Percentiles rank a stretch among this genome's conserved stretches.
Evolutionary conservation across 2,888 invertebrate genomes (phyloP).

Genomic region (Limnephilus auricula): DNA sequence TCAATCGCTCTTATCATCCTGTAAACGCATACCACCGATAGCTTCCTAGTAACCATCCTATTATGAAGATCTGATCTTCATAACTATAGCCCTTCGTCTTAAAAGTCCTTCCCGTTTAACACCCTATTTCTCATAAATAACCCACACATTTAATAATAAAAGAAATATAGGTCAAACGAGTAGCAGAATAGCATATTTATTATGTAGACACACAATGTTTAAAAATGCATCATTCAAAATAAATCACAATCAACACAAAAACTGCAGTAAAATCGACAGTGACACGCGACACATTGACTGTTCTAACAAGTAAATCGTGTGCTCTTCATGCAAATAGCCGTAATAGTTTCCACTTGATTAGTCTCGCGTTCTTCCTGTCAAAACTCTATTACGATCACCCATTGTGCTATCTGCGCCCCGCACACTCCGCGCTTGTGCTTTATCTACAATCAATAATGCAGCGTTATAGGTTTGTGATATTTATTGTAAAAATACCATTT

Average conservation of each 20-base stretch:
- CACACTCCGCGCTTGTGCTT: conserved; percentile 7
- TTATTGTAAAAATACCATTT: conserved; percentile 7
- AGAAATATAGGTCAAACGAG: too few relatives aligned
- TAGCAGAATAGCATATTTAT: neutral
- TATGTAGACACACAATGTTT: neutral
- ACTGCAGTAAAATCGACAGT: neutral
- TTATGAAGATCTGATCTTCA: too few relatives aligned
- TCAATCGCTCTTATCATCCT: too few relatives aligned
- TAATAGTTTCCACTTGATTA: conserved; percentile 42
- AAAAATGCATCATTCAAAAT: neutral
- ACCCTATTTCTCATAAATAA: too few relatives aligned
- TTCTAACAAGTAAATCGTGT: neutral
- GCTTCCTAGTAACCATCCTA: too few relatives aligned
- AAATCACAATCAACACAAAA: neutral
- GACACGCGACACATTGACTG: neutral
- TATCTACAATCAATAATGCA: conserved; percentile 12
- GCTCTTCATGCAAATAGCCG: neutral
- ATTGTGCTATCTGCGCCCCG: neutral
- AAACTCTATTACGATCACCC: neutral
- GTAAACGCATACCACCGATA: too few relatives aligned
- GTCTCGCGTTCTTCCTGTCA: conserved; percentile 5
- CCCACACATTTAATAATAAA: too few relatives aligned
- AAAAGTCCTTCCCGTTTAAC: too few relatives aligned
- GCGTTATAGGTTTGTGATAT: conserved; percentile 8
- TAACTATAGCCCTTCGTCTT: too few relatives aligned